phyloP scores from a whole-genome alignment of 2,797 vertebrate species.

The Nasua narica region DNA sequence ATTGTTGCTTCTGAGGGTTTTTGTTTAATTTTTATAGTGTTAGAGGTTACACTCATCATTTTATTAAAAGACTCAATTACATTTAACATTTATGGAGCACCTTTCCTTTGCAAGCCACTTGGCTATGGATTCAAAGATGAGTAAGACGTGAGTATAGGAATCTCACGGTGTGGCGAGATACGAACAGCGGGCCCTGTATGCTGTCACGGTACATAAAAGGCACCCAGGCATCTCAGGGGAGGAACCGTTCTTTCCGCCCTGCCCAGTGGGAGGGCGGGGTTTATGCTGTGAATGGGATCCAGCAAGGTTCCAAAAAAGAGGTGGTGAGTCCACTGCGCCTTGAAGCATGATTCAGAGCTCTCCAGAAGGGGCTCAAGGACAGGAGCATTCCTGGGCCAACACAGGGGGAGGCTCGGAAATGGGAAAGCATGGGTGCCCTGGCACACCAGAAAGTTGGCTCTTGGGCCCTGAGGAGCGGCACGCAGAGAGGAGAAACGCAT shows the following conservation, averaged over 20 bases:
- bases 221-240: background rate
- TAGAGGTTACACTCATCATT: constrained; percentile 73
- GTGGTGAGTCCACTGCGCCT: background rate
- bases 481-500: background rate
- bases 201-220: background rate
- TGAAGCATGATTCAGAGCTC: background rate
- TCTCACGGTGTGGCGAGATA: background rate
- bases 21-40: constrained; percentile 74
- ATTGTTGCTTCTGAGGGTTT: constrained; percentile 74
- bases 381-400: background rate
- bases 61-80: constrained; percentile 55
- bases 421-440: background rate
- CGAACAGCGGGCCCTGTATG: background rate
- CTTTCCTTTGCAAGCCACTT: constrained; percentile 30
- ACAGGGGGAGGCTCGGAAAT: background rate
- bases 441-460: background rate
- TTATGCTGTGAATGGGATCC: background rate
- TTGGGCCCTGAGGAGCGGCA: background rate
- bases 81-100: constrained; percentile 34
- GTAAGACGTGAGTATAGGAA: background rate
- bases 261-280: background rate
- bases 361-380: background rate
- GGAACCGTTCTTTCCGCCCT: background rate
- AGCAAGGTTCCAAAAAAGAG: background rate
- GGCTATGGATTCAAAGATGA: background rate